Evolutionary conservation across 92 coral and sea anemone genomes (phyloP).

Genomic region (Epizoanthus rinbou): DNA sequence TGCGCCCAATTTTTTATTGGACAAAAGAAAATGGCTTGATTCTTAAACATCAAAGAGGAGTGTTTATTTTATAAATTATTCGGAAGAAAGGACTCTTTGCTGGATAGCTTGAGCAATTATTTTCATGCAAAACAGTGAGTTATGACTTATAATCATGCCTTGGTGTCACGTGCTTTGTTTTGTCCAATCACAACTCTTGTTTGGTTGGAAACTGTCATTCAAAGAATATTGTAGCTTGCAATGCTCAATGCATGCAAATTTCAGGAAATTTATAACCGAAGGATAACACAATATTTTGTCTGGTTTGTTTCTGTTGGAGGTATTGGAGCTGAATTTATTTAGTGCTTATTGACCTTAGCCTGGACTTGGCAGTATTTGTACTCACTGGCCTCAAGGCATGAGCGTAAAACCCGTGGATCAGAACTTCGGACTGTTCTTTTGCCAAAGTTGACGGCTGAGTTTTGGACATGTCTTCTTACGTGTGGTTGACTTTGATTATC

Average conservation of each 20-base stretch:
- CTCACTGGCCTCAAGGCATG: slow-evolving; percentile 7
- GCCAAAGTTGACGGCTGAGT: slow-evolving; percentile 51
- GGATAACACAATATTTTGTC: slow-evolving; percentile 34
- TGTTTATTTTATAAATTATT: slow-evolving; percentile 25
- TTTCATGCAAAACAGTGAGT: slow-evolving; percentile 38
- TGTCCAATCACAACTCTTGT: slow-evolving; percentile 57
- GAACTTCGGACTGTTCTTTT: slow-evolving; percentile 42
- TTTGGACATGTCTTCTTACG: slow-evolving; percentile 43
- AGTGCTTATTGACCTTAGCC: background rate
- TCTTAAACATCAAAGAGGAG: background rate
- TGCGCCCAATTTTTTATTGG: slow-evolving; percentile 7
- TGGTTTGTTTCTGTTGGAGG: background rate
- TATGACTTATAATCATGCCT: slow-evolving; percentile 6
- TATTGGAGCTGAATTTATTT: slow-evolving; percentile 1
- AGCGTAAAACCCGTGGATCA: background rate
- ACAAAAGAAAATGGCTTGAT: slow-evolving; percentile 10
- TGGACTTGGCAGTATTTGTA: background rate
- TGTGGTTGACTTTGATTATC: slow-evolving; percentile 38
- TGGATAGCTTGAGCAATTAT: slow-evolving; percentile 19
- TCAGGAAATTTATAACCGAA: slow-evolving; percentile 12
- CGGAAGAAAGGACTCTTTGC: slow-evolving; percentile 8
- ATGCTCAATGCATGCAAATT: slow-evolving; percentile 19
- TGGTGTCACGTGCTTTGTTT: slow-evolving; percentile 58
- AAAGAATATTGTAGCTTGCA: slow-evolving; percentile 28
- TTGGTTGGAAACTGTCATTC: slow-evolving; percentile 74